Evolutionary conservation across 2,888 invertebrate genomes (phyloP), one percentile per base, ranked within the genome.

Genomic region (Ochropacha duplaris): DNA sequence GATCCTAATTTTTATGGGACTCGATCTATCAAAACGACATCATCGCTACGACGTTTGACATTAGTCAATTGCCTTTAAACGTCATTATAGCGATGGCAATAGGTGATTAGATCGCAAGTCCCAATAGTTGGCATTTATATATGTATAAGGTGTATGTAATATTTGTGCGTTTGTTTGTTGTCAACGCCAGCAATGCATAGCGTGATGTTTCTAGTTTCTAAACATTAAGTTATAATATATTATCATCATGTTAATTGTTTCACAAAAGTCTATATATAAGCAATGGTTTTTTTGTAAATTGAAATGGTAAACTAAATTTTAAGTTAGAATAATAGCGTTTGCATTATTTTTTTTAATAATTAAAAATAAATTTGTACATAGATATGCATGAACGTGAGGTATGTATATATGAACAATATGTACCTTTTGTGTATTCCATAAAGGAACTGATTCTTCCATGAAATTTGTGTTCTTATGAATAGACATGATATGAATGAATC

Each of bases 41-140:
- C 54, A 19, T 44, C 44, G 19, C 44, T 19, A 9, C 9, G 44
- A 44, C 44, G 44, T 44, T 44, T 44, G 44, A 44, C 44, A 44
- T 44, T 44, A 44, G 44, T 44, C 44, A 44, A 44, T 44, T 44
- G 44, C 44, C 44, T 44, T 44, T 44, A 8, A 44, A 16, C 44
- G 44, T 44, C 44, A 44, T 14, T 16, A 9, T 9, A 44, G 44
- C 44, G 44, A 44, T 44, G 6, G 44, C 44, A 16, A 44, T 44
- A 44, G 2, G 19, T 44, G 16, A 61, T 56, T 57, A 64, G 58
- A 58, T 68, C 24, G 39, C 24, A 63, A 69, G 72, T 72, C 69
- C 65, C 63, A 63, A 52, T 78, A 76, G 78, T 70, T 74, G 76
- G 84, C 84, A 84, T 84, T 84, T 84, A 84, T 79, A 72, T 76